A percentile compares a stretch with the other conserved stretches of the same genome.
phyloP scores from a whole-genome alignment of 2,113 vertebrate species.

The Macrotis lagotis region DNA sequence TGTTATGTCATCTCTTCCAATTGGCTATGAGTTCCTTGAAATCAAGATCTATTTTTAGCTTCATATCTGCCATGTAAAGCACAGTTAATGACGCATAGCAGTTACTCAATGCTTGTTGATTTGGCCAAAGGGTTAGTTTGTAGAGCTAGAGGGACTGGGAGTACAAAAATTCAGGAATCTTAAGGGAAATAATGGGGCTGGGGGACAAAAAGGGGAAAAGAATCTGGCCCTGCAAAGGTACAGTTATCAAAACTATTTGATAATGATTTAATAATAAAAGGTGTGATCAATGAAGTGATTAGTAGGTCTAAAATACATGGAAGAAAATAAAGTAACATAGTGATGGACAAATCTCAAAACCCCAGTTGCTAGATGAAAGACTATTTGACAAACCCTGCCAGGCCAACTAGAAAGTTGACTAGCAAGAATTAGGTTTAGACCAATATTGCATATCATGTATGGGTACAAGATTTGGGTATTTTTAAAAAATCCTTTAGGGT shows the following conservation, averaged over 20 bases:
- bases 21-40: background rate
- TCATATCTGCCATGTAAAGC: background rate
- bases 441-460: background rate
- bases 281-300: background rate
- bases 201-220: no score
- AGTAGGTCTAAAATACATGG: background rate
- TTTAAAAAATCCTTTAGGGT: background rate
- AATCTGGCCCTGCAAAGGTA: background rate
- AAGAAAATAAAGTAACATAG: background rate
- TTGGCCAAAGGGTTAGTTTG: no score
- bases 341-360: background rate
- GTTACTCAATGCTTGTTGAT: background rate
- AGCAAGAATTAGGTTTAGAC: background rate
- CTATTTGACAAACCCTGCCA: background rate
- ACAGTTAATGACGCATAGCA: background rate
- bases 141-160: background rate
- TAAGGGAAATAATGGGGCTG: no score
- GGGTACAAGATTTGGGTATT: background rate
- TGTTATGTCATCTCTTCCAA: background rate
- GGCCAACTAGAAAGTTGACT: background rate
- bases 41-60: background rate
- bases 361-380: background rate
- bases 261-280: background rate
- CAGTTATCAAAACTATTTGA: background rate
- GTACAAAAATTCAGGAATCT: background rate